Evolutionary conservation across 2,113 vertebrate genomes (phyloP).

Genomic region (Pelusios castaneus): DNA sequence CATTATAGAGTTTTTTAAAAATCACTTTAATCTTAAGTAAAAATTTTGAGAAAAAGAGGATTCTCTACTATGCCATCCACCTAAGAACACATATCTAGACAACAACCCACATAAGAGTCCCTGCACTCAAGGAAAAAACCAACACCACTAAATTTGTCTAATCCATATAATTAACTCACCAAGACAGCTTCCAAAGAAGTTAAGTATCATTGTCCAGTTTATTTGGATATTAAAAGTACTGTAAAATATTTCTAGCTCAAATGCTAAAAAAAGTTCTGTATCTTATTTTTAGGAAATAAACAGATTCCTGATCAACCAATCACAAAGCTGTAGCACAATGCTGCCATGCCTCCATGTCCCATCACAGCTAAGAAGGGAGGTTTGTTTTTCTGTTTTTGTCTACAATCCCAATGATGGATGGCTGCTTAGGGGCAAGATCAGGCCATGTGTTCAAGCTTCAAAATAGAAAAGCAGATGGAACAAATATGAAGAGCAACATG

Average conservation of each 20-base stretch:
- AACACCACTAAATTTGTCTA: neutral
- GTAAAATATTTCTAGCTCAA: conserved; percentile 44
- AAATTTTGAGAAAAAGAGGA: neutral
- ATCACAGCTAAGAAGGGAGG: conserved; percentile 66
- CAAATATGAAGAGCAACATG: conserved; percentile 62
- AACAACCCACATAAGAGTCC: neutral
- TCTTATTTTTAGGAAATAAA: conserved; percentile 74
- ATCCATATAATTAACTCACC: neutral
- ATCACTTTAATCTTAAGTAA: neutral
- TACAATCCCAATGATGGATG: conserved; percentile 71
- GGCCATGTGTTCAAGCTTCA: conserved; percentile 50
- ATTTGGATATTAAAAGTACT: conserved; percentile 45
- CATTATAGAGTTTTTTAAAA: conserved; percentile 5
- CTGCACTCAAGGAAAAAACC: neutral
- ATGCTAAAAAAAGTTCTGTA: conserved; percentile 12
- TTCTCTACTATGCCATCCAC: neutral
- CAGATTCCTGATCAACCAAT: conserved; percentile 82
- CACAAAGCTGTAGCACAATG: conserved; percentile 4
- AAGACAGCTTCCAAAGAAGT: conserved; percentile 20
- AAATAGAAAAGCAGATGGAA: conserved; percentile 2
- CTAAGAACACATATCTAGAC: neutral
- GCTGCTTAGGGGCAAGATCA: conserved; percentile 59
- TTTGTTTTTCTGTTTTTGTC: conserved; percentile 79
- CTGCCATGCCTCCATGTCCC: conserved; percentile 25
- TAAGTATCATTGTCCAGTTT: conserved; percentile 16